Percentiles rank a stretch among this genome's conserved stretches.
Evolutionary conservation across 2,888 invertebrate species (phyloP).

Genomic region (Thalpophila matura): DNA sequence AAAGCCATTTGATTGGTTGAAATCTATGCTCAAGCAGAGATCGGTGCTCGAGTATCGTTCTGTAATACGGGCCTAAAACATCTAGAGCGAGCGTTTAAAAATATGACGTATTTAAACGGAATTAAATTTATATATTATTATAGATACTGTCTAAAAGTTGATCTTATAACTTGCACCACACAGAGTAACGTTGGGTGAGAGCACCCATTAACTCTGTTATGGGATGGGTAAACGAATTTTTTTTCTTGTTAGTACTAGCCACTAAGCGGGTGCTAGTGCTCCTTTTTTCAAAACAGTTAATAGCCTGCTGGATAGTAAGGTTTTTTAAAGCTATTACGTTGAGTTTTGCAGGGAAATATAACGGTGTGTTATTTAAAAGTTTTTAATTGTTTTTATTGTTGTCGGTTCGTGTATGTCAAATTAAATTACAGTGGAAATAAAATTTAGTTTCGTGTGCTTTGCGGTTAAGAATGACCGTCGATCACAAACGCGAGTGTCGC

Average conservation of each 20-base stretch:
- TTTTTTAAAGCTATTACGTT: conserved; percentile 24
- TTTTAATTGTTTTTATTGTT: conserved; percentile 14
- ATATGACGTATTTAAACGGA: too few relatives aligned
- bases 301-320: conserved; percentile 58
- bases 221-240: conserved; percentile 75
- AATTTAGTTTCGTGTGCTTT: not conserved
- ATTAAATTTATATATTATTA: too few relatives aligned
- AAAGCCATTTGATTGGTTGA: too few relatives aligned
- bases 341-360: conserved; percentile 27
- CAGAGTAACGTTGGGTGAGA: conserved; percentile 64
- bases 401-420: not conserved
- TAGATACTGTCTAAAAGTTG: not conserved
- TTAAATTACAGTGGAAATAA: not conserved
- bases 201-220: conserved; percentile 80
- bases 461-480: not conserved
- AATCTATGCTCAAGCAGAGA: too few relatives aligned
- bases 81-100: too few relatives aligned
- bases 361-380: conserved; percentile 8
- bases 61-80: too few relatives aligned
- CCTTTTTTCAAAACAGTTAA: conserved; percentile 72
- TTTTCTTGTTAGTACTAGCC: conserved; percentile 72
- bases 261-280: conserved; percentile 70
- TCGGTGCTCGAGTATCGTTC: too few relatives aligned
- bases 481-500: too few relatives aligned
- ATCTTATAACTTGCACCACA: conserved; percentile 35